These are phyloP conservation scores for Brachyrhaphis roseni DNA, from an alignment of 2,797 vertebrate genomes.

Conservation along the genomic window DNA sequence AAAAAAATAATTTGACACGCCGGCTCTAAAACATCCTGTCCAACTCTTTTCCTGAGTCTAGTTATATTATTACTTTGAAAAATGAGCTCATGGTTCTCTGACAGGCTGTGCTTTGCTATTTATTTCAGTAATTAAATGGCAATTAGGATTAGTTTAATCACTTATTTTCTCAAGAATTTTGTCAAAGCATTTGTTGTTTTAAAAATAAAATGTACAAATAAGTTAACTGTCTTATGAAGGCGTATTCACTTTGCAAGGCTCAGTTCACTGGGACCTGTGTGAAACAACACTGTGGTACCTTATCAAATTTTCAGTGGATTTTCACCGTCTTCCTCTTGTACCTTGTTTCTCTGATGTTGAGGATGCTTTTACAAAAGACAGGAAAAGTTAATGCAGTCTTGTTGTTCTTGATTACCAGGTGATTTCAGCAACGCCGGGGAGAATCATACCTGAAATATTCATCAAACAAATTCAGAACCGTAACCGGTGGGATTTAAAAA, in stretches of 20 bases:
- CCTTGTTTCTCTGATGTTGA: slow-evolving; percentile 19
- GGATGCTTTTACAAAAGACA: slow-evolving; percentile 31
- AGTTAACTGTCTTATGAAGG: slow-evolving; percentile 12
- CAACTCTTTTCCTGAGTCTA: slow-evolving; percentile 45
- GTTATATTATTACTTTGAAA: slow-evolving; percentile 53
- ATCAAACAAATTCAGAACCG: slow-evolving; percentile 22
- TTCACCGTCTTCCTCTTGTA: slow-evolving; percentile 19
- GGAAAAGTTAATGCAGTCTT: slow-evolving; percentile 13
- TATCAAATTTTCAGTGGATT: slow-evolving; percentile 37
- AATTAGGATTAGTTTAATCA: slow-evolving; percentile 24
- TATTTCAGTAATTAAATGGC: neutral
- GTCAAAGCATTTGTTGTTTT: slow-evolving; percentile 9
- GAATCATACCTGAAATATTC: slow-evolving; percentile 32
- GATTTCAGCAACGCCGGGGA: slow-evolving; percentile 9
- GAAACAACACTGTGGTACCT: slow-evolving; percentile 30
- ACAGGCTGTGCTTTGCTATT: too few relatives aligned
- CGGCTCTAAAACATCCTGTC: slow-evolving; percentile 42
- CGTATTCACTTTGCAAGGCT: slow-evolving; percentile 30
- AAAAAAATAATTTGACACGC: too few relatives aligned
- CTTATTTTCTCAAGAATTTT: slow-evolving; percentile 7
- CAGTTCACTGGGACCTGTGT: slow-evolving; percentile 30
- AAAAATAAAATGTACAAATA: slow-evolving; percentile 8
- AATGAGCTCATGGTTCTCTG: slow-evolving; percentile 64
- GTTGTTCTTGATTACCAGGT: slow-evolving; percentile 28
- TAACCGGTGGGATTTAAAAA: neutral